Conservation (phyloP, 2,113 vertebrate species). For the Prochilodus magdalenae region DNA sequence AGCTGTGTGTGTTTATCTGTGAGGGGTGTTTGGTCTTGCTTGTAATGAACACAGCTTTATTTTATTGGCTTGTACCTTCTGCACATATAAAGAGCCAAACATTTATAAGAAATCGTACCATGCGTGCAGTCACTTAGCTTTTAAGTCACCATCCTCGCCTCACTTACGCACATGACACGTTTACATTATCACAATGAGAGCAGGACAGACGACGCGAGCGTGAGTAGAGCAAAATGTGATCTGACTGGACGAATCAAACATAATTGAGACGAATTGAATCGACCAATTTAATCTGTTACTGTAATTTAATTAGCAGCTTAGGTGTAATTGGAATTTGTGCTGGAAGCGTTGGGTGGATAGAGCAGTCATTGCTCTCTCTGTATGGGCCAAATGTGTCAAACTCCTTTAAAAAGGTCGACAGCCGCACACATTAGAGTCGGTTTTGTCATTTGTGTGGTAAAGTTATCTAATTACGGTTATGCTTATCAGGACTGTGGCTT, state of each 20-base stretch:
- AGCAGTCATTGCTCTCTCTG: not conserved
- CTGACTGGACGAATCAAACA: slow-evolving; percentile 64
- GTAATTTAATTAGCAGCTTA: slow-evolving; percentile 72
- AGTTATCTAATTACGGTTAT: too few species aligned
- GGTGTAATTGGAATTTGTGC: slow-evolving; percentile 70
- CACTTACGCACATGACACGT: not conserved
- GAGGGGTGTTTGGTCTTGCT: slow-evolving; percentile 57
- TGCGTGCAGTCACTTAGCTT: not conserved
- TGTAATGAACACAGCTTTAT: slow-evolving; percentile 49
- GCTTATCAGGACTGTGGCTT: too few species aligned
- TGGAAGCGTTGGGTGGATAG: not conserved
- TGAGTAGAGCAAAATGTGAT: slow-evolving; percentile 64
- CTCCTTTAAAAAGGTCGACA: slow-evolving; percentile 16
- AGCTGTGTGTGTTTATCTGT: slow-evolving; percentile 63
- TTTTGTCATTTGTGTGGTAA: too few species aligned
- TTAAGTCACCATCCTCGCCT: not conserved
- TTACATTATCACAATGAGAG: not conserved
- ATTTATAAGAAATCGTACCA: not conserved
- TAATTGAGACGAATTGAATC: slow-evolving; percentile 76
- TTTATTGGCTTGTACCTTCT: slow-evolving; percentile 55
- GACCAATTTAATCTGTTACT: slow-evolving; percentile 73
- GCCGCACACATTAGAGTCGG: not conserved
- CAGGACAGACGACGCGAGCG: too few species aligned
- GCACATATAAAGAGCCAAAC: slow-evolving; percentile 13
- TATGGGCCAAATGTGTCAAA: not conserved